Evolutionary conservation across 1,140 invertebrate species (phyloP).

Genomic region (Bombus vancouverensis): DNA sequence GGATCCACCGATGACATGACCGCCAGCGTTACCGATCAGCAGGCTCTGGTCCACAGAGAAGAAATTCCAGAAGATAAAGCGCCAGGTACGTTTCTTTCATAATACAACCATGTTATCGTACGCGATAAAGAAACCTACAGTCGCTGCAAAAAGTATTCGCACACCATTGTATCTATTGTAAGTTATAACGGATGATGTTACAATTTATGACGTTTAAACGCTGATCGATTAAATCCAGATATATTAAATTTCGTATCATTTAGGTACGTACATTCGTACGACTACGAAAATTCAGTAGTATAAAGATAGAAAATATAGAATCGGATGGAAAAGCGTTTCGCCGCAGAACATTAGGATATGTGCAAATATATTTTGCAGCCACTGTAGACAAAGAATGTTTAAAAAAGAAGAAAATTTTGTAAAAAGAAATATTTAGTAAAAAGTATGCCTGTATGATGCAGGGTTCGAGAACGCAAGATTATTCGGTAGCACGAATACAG

Average conservation of each 20-base stretch:
- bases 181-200: no score
- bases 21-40: conserved; percentile 80
- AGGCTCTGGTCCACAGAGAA: conserved; percentile 83
- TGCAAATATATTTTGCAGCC: no score
- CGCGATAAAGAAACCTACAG: not conserved
- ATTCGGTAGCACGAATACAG: conserved; percentile 85
- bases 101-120: not conserved
- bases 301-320: not conserved
- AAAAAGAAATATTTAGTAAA: no score
- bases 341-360: no score
- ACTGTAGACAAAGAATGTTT: no score
- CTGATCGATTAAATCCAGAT: not conserved
- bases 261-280: no score
- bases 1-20: conserved; percentile 72
- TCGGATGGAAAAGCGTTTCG: no score
- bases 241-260: not conserved
- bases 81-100: conserved; percentile 63
- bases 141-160: no score
- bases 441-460: conserved; percentile 41
- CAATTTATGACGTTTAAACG: not conserved
- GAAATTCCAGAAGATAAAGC: conserved; percentile 75
- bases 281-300: not conserved
- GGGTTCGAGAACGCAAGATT: conserved; percentile 78
- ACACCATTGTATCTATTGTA: no score
- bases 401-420: not conserved